phyloP scores from a whole-genome alignment of 2,888 invertebrate species.

The Deilephila porcellus region DNA sequence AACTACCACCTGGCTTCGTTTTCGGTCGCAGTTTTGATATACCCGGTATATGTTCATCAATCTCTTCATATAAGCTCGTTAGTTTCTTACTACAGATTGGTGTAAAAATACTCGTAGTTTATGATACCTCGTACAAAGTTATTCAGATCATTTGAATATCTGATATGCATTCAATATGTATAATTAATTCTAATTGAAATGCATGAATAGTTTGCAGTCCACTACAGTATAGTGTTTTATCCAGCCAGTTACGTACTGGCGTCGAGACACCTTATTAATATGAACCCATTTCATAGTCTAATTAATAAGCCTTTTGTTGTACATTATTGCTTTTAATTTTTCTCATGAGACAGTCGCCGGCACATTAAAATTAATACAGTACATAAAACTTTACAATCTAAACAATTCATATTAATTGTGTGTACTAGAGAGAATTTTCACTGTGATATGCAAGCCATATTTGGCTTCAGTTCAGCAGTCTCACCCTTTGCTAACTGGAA shows the following conservation, averaged over 20 bases:
- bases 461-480: slow-evolving; percentile 37
- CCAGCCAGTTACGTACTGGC: background rate
- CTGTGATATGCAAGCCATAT: slow-evolving; percentile 38
- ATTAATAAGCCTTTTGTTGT: background rate
- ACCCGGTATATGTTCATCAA: no score
- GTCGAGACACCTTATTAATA: background rate
- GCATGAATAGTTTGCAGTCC: no score
- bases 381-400: slow-evolving; percentile 31
- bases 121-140: no score
- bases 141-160: no score
- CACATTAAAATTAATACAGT: slow-evolving; percentile 7
- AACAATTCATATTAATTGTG: slow-evolving; percentile 30
- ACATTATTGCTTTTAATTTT: slow-evolving; percentile 4
- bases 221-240: no score
- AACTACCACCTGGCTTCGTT: no score
- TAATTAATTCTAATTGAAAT: no score
- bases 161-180: no score
- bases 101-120: no score
- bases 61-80: no score
- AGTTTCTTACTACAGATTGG: no score
- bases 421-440: slow-evolving; percentile 37
- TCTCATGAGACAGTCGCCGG: background rate
- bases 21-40: no score
- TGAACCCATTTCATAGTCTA: background rate
- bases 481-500: slow-evolving; percentile 42